These are phyloP conservation scores for Sinocyclocheilus grahami DNA, from an alignment of 2,113 vertebrate genomes.

Conservation along the genomic window DNA sequence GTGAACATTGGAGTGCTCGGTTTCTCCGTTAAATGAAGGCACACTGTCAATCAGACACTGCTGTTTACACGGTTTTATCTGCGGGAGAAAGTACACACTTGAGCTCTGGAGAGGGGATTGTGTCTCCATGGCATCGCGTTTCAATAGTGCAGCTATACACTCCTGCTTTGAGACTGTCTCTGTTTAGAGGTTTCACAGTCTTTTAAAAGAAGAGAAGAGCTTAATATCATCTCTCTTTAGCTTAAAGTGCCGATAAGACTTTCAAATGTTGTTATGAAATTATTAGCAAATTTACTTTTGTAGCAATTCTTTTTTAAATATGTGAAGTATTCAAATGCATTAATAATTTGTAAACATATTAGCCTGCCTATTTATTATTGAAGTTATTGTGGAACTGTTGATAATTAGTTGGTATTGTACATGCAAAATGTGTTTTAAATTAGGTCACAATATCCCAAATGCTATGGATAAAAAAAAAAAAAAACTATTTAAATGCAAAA, in stretches of 20 bases:
- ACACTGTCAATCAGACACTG: conserved; percentile 65
- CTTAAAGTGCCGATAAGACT: background rate
- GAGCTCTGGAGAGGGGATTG: conserved; percentile 74
- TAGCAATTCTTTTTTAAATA: too few relatives aligned
- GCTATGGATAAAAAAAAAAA: too few relatives aligned
- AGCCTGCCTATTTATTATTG: too few relatives aligned
- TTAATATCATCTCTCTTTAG: background rate
- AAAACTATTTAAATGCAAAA: too few relatives aligned
- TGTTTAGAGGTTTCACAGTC: conserved; percentile 16
- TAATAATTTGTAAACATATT: too few relatives aligned
- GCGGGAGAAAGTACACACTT: conserved; percentile 78
- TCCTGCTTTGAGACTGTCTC: conserved; percentile 68
- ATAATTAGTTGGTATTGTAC: too few relatives aligned
- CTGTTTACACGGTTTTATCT: conserved; percentile 78
- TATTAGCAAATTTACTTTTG: too few relatives aligned
- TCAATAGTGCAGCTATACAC: conserved; percentile 66
- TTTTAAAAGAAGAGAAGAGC: background rate
- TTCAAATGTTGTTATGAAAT: too few relatives aligned
- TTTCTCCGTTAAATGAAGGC: conserved; percentile 65
- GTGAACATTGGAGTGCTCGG: conserved; percentile 38
- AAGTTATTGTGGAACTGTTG: too few relatives aligned
- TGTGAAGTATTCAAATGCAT: too few relatives aligned
- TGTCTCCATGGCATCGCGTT: conserved; percentile 78
- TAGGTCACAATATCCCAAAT: background rate
- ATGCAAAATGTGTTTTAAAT: background rate